Evolutionary conservation across 2,797 vertebrate species (phyloP).

Genomic region (Gallinago stenura): DNA sequence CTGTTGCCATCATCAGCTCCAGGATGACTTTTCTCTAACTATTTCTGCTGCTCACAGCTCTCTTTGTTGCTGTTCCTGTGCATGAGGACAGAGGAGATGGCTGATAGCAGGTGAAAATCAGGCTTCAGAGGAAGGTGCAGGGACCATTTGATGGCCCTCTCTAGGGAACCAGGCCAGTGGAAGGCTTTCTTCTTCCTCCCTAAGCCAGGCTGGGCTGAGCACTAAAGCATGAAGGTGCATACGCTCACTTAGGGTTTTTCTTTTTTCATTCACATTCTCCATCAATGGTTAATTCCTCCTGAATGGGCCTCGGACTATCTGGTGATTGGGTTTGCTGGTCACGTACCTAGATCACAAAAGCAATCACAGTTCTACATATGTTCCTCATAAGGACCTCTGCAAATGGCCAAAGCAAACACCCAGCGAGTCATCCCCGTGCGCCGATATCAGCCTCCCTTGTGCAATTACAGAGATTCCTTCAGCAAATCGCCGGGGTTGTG

Average conservation of each 20-base stretch:
- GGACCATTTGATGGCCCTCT: neutral
- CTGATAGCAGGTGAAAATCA: neutral
- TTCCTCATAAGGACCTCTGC: slow-evolving; percentile 36
- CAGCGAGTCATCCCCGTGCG: neutral
- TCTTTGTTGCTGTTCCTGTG: neutral
- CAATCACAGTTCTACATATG: slow-evolving; percentile 41
- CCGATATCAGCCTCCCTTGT: neutral
- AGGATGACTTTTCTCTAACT: neutral
- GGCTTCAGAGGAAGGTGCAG: neutral
- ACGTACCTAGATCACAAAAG: slow-evolving; percentile 33
- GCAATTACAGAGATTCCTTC: neutral
- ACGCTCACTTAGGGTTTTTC: neutral
- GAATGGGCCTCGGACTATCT: slow-evolving; percentile 15
- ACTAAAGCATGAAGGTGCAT: neutral
- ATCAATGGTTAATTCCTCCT: slow-evolving; percentile 41
- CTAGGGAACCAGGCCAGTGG: neutral
- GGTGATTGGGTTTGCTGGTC: slow-evolving; percentile 29
- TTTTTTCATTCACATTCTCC: slow-evolving; percentile 21
- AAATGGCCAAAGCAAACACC: slow-evolving; percentile 35
- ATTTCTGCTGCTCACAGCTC: neutral
- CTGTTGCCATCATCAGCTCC: neutral
- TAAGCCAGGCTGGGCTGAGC: neutral
- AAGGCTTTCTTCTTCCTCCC: neutral
- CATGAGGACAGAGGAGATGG: neutral
- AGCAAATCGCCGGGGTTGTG: neutral